phyloP scores from a whole-genome alignment of 2,113 vertebrate species.

The Nesogale talazaci region DNA sequence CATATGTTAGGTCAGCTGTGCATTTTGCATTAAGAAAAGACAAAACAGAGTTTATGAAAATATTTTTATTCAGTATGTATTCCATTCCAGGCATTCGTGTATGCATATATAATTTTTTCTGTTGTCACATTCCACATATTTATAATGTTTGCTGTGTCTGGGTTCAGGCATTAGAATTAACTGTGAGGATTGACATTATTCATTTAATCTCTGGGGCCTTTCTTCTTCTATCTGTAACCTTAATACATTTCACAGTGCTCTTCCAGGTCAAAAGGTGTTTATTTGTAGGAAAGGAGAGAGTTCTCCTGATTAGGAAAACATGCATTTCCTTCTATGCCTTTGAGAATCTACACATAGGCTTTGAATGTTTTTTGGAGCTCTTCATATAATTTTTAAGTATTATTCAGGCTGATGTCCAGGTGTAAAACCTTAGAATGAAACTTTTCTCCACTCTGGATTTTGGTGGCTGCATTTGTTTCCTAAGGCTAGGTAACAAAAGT shows the following conservation, averaged over 20 bases:
- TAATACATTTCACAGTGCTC: background rate
- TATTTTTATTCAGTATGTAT: background rate
- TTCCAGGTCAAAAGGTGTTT: background rate
- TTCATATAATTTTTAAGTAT: background rate
- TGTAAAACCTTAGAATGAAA: background rate
- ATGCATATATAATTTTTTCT: background rate
- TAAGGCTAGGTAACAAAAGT: background rate
- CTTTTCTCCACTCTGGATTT: background rate
- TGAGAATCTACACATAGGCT: no score
- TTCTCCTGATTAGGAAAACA: background rate
- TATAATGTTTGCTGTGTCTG: background rate
- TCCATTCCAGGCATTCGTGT: background rate
- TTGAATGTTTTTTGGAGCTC: background rate
- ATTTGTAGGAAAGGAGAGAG: background rate
- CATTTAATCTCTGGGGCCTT: background rate
- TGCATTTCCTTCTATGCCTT: background rate
- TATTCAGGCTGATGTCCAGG: background rate
- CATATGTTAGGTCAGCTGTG: background rate
- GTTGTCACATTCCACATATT: background rate
- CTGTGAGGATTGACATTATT: background rate
- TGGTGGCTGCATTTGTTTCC: background rate
- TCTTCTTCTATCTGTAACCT: constrained; percentile 34
- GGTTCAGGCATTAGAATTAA: background rate
- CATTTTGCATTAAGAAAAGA: background rate
- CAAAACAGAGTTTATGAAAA: constrained; percentile 5